Evolutionary conservation across 2,113 vertebrate genomes (phyloP).

Genomic region (Corapipo altera): DNA sequence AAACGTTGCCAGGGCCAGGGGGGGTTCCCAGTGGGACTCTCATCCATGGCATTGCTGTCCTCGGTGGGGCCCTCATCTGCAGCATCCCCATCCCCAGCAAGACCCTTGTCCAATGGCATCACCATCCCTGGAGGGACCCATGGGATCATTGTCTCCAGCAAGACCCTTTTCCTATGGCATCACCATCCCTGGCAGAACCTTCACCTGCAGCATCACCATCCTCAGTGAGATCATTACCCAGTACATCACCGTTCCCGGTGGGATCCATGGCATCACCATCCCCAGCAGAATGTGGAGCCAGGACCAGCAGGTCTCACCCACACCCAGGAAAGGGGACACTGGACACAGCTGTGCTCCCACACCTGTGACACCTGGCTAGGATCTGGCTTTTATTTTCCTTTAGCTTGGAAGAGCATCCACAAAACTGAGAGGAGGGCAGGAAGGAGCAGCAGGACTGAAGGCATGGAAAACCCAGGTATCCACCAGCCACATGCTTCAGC

Average conservation of each 20-base stretch:
- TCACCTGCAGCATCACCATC: background rate
- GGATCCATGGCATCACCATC: background rate
- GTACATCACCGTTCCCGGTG: background rate
- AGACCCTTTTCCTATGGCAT: background rate
- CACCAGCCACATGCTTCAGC: background rate
- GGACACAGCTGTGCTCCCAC: background rate
- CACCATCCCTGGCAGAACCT: background rate
- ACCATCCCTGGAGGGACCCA: background rate
- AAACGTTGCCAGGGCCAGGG: background rate
- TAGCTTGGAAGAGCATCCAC: background rate
- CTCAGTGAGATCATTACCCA: background rate
- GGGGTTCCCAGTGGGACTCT: rapidly evolving
- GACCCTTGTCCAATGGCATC: background rate
- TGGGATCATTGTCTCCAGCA: too few relatives aligned
- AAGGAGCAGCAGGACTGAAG: background rate
- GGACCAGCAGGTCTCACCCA: background rate
- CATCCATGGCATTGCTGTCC: rapidly evolving
- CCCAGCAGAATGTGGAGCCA: background rate
- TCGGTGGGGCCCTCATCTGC: background rate
- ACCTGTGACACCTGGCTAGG: rapidly evolving
- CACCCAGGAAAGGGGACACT: background rate
- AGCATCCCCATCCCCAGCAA: background rate
- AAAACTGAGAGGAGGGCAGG: background rate
- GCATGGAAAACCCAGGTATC: background rate
- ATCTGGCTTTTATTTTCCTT: background rate